Conservation (phyloP, 2,797 vertebrate species). For the Notamacropus eugenii region DNA sequence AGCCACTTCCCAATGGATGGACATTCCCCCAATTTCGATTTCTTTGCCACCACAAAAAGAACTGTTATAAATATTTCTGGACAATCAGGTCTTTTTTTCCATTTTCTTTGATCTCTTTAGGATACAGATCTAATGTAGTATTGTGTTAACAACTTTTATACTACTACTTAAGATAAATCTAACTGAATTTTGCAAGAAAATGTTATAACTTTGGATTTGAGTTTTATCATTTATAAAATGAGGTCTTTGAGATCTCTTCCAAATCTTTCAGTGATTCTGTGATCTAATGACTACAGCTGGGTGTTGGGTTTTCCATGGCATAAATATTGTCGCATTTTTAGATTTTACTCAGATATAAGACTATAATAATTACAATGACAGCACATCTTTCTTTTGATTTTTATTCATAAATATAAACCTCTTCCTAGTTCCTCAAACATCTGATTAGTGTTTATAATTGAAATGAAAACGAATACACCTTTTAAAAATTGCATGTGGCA, state of each 20-base stretch:
- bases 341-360: background rate
- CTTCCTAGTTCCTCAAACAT: background rate
- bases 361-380: background rate
- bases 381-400: background rate
- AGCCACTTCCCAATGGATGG: background rate
- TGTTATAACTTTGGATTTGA: background rate
- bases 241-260: background rate
- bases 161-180: background rate
- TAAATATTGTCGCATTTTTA: background rate
- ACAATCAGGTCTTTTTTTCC: background rate
- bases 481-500: background rate
- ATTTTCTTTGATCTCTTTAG: background rate
- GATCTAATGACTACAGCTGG: background rate
- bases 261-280: background rate
- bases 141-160: background rate
- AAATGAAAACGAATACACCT: too few species aligned
- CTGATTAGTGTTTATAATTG: slow-evolving; percentile 36
- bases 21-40: background rate
- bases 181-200: background rate
- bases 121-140: background rate
- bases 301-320: background rate
- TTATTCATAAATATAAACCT: slow-evolving; percentile 21
- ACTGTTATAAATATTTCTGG: background rate
- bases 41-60: background rate
- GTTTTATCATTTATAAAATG: background rate